Evolutionary conservation across 2,113 vertebrate genomes (phyloP), one percentile per base, ranked within the genome.

Genomic region (Syngnathus scovelli): DNA sequence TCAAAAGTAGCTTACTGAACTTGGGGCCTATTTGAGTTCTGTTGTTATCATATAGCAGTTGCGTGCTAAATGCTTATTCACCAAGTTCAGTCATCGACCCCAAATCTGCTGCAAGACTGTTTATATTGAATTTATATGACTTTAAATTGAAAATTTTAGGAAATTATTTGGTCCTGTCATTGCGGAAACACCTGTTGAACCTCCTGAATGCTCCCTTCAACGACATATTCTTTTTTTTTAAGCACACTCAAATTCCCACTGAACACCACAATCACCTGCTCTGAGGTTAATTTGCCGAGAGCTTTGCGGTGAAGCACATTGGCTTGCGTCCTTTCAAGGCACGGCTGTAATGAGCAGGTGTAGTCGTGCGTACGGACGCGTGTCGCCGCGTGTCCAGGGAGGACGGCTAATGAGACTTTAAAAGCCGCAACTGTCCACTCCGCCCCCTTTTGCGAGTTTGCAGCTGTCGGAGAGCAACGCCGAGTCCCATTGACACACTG

Each of bases 381-480:
- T 86, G 89, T 86, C 88, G 81, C 48, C 1, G 70, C 80, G 83
- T 84, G 87, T 89, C 87, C 85, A 78, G 89, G 87, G 89, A 90
- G 86, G 87, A 68, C 72, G 55, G 43, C 88, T 93, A 93, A 93
- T 93, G 91, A 92, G 91, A 89, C 72, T 90, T 91, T 92, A 90
- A 92, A 92, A 91, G 89, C 91, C 90, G 90, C 91, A 91, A 92
- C 90, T 92, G 90, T 88, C 91, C 91, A 84, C 85, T 83, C 83
- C 85, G 83, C 89, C 89, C 90, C 89, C 27, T 33, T 85, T 84
- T 78, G 84, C 84, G 84, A 86, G 70, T 81, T 82, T 81, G 87
- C 85, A 84, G 85, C 89, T 89, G 90, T 89, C 85, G 85, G 68
- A 71, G 73, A 80, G 79, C 83, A 85, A 12, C 84, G 77, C 85